These are phyloP conservation scores for Meloidogyne hapla DNA, from an alignment of 1,140 invertebrate species.

Conservation along the genomic window DNA sequence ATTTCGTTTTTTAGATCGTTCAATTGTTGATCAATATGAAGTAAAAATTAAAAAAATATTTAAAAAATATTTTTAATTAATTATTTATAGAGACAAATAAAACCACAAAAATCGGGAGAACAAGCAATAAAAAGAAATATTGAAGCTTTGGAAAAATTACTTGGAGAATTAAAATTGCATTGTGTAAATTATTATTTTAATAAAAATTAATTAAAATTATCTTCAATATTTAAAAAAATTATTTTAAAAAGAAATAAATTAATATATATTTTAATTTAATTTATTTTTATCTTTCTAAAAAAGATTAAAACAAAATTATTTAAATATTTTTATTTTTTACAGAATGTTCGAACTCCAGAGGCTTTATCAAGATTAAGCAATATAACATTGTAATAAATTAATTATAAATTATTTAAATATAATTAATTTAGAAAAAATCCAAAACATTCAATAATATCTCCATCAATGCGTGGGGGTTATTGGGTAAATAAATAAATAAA, in stretches of 20 bases:
- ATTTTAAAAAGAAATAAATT: neutral
- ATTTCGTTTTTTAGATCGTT: slow-evolving; percentile 59
- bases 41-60: slow-evolving; percentile 37
- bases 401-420: neutral
- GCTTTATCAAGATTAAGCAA: slow-evolving; percentile 50
- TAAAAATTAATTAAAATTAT: no score
- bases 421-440: slow-evolving; percentile 44
- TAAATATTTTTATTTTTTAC: slow-evolving; percentile 4
- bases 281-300: no score
- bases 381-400: slow-evolving; percentile 44
- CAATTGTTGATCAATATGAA: slow-evolving; percentile 63
- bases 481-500: neutral
- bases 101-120: slow-evolving; percentile 51
- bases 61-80: neutral
- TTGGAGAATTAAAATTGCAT: slow-evolving; percentile 54
- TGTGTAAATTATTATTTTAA: slow-evolving; percentile 31
- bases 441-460: slow-evolving; percentile 50
- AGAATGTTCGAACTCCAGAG: slow-evolving; percentile 50
- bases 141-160: slow-evolving; percentile 57
- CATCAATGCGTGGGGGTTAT: slow-evolving; percentile 44
- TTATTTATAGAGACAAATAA: slow-evolving; percentile 50
- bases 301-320: no score
- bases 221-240: no score
- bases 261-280: no score
- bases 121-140: slow-evolving; percentile 58